These are phyloP conservation scores for Drosophila subsilvestris DNA, from an alignment of 2,888 invertebrate species.

Conservation along the genomic window DNA sequence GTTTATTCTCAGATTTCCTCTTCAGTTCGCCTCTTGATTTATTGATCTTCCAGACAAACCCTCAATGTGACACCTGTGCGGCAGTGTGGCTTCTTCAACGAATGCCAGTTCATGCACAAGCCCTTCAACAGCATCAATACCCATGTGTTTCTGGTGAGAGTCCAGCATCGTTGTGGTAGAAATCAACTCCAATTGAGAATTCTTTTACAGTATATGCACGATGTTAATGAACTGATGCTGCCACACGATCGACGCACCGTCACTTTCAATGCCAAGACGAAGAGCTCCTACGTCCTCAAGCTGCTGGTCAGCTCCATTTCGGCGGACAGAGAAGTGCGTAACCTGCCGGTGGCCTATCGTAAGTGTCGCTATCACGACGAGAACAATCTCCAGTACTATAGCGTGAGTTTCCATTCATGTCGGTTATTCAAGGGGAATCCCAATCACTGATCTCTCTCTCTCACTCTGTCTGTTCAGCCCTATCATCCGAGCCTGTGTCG, in stretches of 20 bases:
- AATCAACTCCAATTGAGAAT: background rate
- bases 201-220: slow-evolving; percentile 72
- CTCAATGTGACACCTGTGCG: slow-evolving; percentile 21
- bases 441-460: no score
- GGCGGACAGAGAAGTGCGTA: slow-evolving; percentile 74
- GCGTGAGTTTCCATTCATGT: slow-evolving; percentile 50
- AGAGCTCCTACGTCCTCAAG: slow-evolving; percentile 61
- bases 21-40: background rate
- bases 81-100: slow-evolving; percentile 64
- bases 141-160: slow-evolving; percentile 39
- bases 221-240: slow-evolving; percentile 73
- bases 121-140: slow-evolving; percentile 37
- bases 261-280: slow-evolving; percentile 40
- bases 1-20: background rate
- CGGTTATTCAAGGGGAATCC: background rate
- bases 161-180: background rate
- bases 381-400: slow-evolving; percentile 76
- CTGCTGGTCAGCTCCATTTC: slow-evolving; percentile 62
- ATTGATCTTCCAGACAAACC: slow-evolving; percentile 20
- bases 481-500: slow-evolving; percentile 80
- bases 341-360: slow-evolving; percentile 77
- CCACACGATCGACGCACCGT: slow-evolving; percentile 65
- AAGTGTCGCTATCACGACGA: slow-evolving; percentile 82
- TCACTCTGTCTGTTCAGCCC: slow-evolving; percentile 48
- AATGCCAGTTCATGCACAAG: slow-evolving; percentile 62